phyloP scores from a whole-genome alignment of 1,140 invertebrate genomes.

The Zaprionus inermis region DNA sequence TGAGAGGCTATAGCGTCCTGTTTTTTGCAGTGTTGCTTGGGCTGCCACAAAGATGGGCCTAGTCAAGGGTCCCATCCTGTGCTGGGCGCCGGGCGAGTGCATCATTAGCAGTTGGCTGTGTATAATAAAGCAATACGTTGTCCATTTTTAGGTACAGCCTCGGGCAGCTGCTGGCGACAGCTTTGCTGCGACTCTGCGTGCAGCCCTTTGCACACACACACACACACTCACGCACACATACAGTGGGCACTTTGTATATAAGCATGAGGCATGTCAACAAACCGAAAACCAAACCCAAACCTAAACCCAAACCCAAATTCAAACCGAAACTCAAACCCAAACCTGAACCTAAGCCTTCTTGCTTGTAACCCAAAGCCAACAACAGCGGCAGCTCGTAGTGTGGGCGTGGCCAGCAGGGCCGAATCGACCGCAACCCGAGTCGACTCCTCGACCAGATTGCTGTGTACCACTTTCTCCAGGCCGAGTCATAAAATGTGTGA shows the following conservation, averaged over 20 bases:
- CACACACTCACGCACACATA: not conserved
- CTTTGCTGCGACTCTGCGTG: not conserved
- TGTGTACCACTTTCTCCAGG: constrained; percentile 5
- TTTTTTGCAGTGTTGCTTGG: constrained; percentile 16
- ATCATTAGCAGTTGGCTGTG: constrained; percentile 48
- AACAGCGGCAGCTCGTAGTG: constrained; percentile 18
- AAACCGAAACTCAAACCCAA: constrained; percentile 16
- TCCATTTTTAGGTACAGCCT: constrained; percentile 5
- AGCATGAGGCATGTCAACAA: constrained; percentile 59
- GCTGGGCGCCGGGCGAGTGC: not conserved
- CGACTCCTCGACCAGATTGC: constrained; percentile 11
- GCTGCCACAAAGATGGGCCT: constrained; percentile 19
- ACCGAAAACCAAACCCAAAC: constrained; percentile 18
- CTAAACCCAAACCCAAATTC: not conserved
- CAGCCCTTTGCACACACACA: not conserved
- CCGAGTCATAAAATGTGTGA: constrained; percentile 23
- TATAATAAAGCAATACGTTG: constrained; percentile 51
- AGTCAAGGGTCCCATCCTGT: not conserved
- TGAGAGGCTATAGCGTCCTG: constrained; percentile 8
- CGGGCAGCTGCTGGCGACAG: constrained; percentile 12
- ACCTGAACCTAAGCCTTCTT: constrained; percentile 29
- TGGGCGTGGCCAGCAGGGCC: not conserved
- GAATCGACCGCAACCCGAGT: constrained; percentile 32
- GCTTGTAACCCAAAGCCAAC: constrained; percentile 27
- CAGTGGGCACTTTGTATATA: constrained; percentile 13